Evolutionary conservation across 2,888 invertebrate genomes (phyloP).

Genomic region (Antheraea assamensis): DNA sequence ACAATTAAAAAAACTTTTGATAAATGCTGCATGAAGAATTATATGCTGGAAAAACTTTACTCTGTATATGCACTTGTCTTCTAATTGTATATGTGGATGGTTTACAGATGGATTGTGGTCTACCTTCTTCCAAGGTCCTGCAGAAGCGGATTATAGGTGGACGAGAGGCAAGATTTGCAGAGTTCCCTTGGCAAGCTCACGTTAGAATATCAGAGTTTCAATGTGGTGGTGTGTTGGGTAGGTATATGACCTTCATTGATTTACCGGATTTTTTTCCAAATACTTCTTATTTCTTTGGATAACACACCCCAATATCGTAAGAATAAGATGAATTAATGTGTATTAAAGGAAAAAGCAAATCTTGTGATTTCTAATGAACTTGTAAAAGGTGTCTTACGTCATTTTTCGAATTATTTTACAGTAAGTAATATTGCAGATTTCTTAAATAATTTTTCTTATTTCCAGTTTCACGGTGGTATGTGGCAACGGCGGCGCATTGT

Average conservation of each 20-base stretch:
- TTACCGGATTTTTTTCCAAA: background rate
- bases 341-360: background rate
- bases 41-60: no score
- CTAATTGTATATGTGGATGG: background rate
- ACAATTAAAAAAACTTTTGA: no score
- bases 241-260: slow-evolving; percentile 52
- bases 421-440: background rate
- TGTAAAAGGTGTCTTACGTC: background rate
- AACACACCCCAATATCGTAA: background rate
- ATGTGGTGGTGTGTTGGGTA: slow-evolving; percentile 90
- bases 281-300: background rate
- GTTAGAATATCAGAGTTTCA: slow-evolving; percentile 91
- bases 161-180: slow-evolving; percentile 87
- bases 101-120: slow-evolving; percentile 84
- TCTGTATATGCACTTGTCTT: background rate
- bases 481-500: slow-evolving; percentile 93
- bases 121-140: slow-evolving; percentile 82
- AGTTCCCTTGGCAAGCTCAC: slow-evolving; percentile 94
- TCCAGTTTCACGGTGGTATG: slow-evolving; percentile 86
- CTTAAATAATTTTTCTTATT: slow-evolving; percentile 12
- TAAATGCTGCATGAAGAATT: no score
- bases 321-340: background rate
- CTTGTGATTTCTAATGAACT: background rate
- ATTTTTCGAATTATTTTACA: background rate
- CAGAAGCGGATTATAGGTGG: slow-evolving; percentile 92